Evolutionary conservation across 2,113 vertebrate genomes (phyloP), one percentile per base, ranked within the genome.

Genomic region (Pseudopodoces humilis): DNA sequence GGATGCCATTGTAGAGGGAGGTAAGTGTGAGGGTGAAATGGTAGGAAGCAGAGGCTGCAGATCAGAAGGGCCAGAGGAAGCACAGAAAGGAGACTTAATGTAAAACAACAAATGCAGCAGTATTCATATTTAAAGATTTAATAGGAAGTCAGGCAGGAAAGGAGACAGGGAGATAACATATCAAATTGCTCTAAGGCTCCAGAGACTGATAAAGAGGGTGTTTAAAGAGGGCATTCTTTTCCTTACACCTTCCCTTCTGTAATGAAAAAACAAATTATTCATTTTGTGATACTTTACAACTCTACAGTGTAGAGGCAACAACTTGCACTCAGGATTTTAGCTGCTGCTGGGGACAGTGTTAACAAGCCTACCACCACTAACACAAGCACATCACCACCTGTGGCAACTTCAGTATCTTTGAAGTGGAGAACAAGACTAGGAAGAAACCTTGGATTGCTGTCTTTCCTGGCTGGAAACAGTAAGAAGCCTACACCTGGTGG

Each of bases 121-220:
- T 49, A 41, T 60, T 52, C 2, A 7, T 30, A 25, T 53, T 85
- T n/a, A 79, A 84, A 46, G 3, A n/a, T 21, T 39, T n/a, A 44
- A 9, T 11, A 28, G 17, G 65, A 15, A 83, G 25, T 18, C 22
- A 72, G 58, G 17, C 10, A 85, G 65, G 25, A 11, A 28, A 25
- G 15, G 16, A 16, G 23, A 56, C 3, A 65, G 33, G 7, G 10
- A 25, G 3, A 49, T 24, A 43, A 55, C 8, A 20, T 49, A 35
- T 2, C 1, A 1, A 67, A 49, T 41, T 4, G 0, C 15, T 58
- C 28, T 27, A 56, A 63, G 23, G 55, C 15, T 63, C 39, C 30
- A 41, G 3, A 70, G 39, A 30, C 9, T 30, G 12, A 35, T 33
- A 41, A 69, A 77, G 39, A 39, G 9, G 2, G 0, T 68, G 24